phyloP scores from a whole-genome alignment of 2,797 vertebrate species.

The Parotocinclus haroldoi region DNA sequence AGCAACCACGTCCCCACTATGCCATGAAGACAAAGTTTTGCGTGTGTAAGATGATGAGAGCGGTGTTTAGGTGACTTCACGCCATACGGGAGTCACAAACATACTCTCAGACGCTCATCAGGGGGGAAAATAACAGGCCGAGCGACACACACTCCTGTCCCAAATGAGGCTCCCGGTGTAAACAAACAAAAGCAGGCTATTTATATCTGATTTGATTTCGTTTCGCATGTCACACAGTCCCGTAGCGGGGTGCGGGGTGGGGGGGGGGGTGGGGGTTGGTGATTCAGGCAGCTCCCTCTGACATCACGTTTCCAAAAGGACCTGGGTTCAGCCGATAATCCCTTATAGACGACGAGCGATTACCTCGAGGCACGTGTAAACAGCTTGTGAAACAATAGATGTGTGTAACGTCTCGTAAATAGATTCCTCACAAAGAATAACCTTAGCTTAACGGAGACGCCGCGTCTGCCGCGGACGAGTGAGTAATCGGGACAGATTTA shows the following conservation, averaged over 20 bases:
- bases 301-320: neutral
- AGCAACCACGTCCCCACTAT: too few species aligned
- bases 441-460: too few species aligned
- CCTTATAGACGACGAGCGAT: too few species aligned
- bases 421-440: too few species aligned
- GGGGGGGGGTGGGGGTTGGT: too few species aligned
- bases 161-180: neutral
- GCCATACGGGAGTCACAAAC: slow-evolving; percentile 16
- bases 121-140: slow-evolving; percentile 14
- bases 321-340: too few species aligned
- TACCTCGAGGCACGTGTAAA: too few species aligned
- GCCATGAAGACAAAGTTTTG: too few species aligned
- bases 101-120: slow-evolving; percentile 20
- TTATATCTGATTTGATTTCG: slow-evolving; percentile 3
- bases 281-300: neutral
- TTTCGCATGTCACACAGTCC: neutral
- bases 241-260: neutral
- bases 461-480: too few species aligned
- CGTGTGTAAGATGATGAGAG: neutral
- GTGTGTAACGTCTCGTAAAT: too few species aligned
- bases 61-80: slow-evolving; percentile 13
- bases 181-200: slow-evolving; percentile 17
- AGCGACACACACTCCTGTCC: neutral
- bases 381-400: too few species aligned
- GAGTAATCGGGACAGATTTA: too few species aligned